phyloP scores from a whole-genome alignment of 1,140 invertebrate species.

The Scaptomyza montana region DNA sequence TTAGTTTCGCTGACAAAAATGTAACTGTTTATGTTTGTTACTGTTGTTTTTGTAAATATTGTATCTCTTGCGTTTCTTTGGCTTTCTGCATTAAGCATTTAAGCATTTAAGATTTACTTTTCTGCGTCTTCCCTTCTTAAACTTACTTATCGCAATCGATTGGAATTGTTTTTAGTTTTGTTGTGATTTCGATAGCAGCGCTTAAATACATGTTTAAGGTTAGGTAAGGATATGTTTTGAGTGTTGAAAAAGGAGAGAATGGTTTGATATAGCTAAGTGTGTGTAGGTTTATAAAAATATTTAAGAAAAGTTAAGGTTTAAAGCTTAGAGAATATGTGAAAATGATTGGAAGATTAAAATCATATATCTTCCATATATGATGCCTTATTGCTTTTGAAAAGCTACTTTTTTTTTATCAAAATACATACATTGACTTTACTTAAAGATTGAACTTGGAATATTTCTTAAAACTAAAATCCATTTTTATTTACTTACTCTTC shows the following conservation, averaged over 20 bases:
- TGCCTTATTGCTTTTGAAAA: no score
- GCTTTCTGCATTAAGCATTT: constrained; percentile 29
- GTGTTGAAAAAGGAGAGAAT: not conserved
- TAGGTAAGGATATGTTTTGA: not conserved
- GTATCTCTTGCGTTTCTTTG: not conserved
- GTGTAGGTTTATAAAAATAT: not conserved
- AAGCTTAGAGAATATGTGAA: no score
- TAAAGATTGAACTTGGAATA: no score
- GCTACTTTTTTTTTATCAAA: no score
- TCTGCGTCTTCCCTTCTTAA: constrained; percentile 15
- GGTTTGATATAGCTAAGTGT: not conserved
- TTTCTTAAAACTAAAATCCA: no score
- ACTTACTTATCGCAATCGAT: constrained; percentile 48
- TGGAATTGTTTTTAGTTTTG: not conserved
- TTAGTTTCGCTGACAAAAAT: constrained; percentile 53
- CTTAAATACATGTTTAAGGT: not conserved
- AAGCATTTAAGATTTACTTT: constrained; percentile 34
- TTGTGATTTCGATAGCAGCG: not conserved
- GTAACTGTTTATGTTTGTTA: constrained; percentile 32
- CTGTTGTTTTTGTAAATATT: not conserved
- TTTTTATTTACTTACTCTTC: no score
- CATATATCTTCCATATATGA: no score
- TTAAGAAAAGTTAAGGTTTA: not conserved
- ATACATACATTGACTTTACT: no score
- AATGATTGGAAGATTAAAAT: no score